A percentile compares a stretch with the other conserved stretches of the same genome.
These are phyloP conservation scores for Ataeniobius toweri DNA, from an alignment of 2,797 vertebrate species.

Conservation along the genomic window DNA sequence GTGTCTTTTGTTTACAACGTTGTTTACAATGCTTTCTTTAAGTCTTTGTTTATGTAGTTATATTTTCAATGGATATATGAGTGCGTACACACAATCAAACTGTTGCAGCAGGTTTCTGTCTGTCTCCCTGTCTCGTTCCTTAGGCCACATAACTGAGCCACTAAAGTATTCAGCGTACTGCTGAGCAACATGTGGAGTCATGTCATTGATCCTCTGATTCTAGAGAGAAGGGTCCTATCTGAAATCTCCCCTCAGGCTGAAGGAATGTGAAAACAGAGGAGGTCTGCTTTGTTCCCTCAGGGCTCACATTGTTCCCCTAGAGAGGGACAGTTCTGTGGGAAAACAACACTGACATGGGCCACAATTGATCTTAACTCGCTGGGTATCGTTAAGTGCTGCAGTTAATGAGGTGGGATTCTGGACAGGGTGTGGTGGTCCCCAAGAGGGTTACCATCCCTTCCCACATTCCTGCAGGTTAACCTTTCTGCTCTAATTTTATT, in stretches of 20 bases:
- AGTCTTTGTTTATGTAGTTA: neutral
- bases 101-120: neutral
- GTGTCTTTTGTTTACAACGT: neutral
- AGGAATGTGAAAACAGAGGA: slow-evolving; percentile 60
- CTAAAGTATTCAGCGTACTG: slow-evolving; percentile 47
- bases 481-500: neutral
- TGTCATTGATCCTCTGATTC: slow-evolving; percentile 66
- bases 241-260: slow-evolving; percentile 40
- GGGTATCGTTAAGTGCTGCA: slow-evolving; percentile 23
- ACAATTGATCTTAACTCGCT: slow-evolving; percentile 32
- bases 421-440: neutral
- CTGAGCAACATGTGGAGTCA: slow-evolving; percentile 62
- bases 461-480: neutral
- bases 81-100: neutral
- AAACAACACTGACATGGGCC: slow-evolving; percentile 16
- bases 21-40: neutral
- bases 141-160: slow-evolving; percentile 45
- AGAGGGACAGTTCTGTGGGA: slow-evolving; percentile 23
- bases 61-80: neutral
- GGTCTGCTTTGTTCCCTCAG: slow-evolving; percentile 29
- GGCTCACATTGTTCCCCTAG: slow-evolving; percentile 36
- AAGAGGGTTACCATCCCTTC: neutral
- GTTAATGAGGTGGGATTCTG: slow-evolving; percentile 21
- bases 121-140: slow-evolving; percentile 20
- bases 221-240: slow-evolving; percentile 56